These are phyloP conservation scores for Denticeps clupeoides DNA, from an alignment of 2,797 vertebrate species.

Conservation along the genomic window DNA sequence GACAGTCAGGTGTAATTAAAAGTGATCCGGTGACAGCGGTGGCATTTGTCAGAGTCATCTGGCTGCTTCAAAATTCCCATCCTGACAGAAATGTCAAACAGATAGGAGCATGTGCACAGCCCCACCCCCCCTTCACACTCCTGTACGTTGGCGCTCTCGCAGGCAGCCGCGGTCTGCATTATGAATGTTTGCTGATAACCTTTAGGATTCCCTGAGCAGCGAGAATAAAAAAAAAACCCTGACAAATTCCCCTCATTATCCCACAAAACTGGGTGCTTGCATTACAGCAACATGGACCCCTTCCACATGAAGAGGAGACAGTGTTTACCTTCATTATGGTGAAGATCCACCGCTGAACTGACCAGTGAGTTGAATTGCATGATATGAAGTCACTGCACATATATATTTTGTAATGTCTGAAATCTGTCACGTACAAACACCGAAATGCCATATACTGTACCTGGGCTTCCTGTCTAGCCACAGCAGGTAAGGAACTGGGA, in stretches of 20 bases:
- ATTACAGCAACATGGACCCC: conserved; percentile 40
- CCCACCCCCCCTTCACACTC: conserved; percentile 35
- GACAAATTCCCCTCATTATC: conserved; percentile 62
- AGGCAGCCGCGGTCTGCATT: conserved; percentile 33
- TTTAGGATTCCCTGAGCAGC: conserved; percentile 71
- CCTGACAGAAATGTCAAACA: conserved; percentile 94
- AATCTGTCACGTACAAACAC: too few relatives aligned
- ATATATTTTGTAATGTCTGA: too few relatives aligned
- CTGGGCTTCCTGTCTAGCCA: too few relatives aligned
- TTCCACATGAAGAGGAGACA: conserved; percentile 32
- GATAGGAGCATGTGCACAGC: conserved; percentile 63
- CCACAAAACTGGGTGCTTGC: conserved; percentile 30
- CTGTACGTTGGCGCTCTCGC: conserved; percentile 29
- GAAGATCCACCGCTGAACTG: too few relatives aligned
- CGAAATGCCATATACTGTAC: too few relatives aligned
- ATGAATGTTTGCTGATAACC: conserved; percentile 80
- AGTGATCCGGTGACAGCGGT: conserved; percentile 76
- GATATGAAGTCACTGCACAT: too few relatives aligned
- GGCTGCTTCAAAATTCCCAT: conserved; percentile 82
- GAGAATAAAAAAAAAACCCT: conserved; percentile 42
- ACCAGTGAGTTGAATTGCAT: too few relatives aligned
- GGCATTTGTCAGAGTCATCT: conserved; percentile 87
- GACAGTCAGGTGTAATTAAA: conserved; percentile 90
- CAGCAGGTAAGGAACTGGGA: too few relatives aligned
- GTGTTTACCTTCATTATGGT: too few relatives aligned